Percentiles rank a stretch among this genome's conserved stretches.
phyloP scores from a whole-genome alignment of 2,888 invertebrate genomes.

The Agonopterix alstromeriana region DNA sequence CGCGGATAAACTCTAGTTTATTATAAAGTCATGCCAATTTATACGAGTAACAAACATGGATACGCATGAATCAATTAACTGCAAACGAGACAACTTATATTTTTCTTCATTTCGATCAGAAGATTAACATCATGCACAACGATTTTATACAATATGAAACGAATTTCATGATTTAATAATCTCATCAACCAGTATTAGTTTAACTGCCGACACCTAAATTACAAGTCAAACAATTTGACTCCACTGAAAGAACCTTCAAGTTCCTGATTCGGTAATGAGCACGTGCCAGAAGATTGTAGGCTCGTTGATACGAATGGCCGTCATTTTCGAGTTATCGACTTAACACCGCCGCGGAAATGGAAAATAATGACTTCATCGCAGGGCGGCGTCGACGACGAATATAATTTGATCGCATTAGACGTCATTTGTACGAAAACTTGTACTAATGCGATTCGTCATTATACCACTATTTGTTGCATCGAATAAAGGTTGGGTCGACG shows the following conservation, averaged over 20 bases:
- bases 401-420: slow-evolving; percentile 66
- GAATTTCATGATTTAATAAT: too few species aligned
- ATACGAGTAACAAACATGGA: too few species aligned
- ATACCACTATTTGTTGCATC: slow-evolving; percentile 5
- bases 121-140: too few species aligned
- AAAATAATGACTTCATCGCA: slow-evolving; percentile 73
- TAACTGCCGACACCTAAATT: slow-evolving; percentile 10
- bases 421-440: slow-evolving; percentile 53
- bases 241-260: slow-evolving; percentile 23
- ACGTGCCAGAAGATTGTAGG: slow-evolving; percentile 44
- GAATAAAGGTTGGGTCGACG: slow-evolving; percentile 9
- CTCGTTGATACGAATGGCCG: slow-evolving; percentile 57
- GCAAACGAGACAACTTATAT: too few species aligned
- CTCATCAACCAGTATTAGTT: too few species aligned
- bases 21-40: too few species aligned
- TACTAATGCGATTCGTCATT: slow-evolving; percentile 24
- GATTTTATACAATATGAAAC: too few species aligned
- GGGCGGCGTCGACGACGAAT: slow-evolving; percentile 52
- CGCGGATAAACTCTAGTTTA: too few species aligned
- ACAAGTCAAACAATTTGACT: slow-evolving; percentile 11
- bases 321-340: slow-evolving; percentile 76
- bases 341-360: slow-evolving; percentile 67
- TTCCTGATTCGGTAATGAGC: slow-evolving; percentile 58
- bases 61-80: too few species aligned
- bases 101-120: too few species aligned